Conservation (phyloP, 2,113 vertebrate genomes). For the Solenodon paradoxus region DNA sequence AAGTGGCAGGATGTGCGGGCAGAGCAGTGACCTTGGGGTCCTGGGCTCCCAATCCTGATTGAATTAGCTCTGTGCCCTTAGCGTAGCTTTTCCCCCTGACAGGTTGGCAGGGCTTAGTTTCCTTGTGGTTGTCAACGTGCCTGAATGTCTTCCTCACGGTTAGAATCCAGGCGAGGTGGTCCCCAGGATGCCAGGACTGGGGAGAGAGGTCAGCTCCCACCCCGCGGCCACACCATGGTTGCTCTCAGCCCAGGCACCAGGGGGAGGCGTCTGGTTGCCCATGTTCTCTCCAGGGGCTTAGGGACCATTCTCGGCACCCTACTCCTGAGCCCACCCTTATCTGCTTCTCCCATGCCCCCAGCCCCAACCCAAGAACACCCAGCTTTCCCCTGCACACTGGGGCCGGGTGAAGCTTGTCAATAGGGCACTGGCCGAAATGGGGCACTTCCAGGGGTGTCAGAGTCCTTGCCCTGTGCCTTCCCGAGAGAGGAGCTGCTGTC, state of each 20-base stretch:
- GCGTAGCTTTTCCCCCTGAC: background rate
- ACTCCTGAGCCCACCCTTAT: background rate
- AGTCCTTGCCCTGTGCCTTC: background rate
- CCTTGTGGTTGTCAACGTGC: background rate
- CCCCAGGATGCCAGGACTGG: background rate
- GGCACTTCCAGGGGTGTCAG: background rate
- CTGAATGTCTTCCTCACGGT: background rate
- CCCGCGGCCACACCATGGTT: rapidly evolving
- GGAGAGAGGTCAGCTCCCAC: background rate
- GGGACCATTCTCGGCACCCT: background rate
- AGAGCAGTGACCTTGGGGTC: background rate
- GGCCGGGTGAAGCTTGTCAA: background rate
- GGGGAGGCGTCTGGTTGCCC: rapidly evolving
- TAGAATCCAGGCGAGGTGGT: background rate
- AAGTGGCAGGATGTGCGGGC: background rate
- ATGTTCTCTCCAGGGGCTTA: background rate
- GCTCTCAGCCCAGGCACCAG: background rate
- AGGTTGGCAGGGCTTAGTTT: background rate
- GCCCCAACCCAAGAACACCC: background rate
- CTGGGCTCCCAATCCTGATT: background rate
- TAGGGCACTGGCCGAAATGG: background rate
- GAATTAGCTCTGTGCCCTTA: background rate
- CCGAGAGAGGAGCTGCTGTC: background rate
- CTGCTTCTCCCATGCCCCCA: background rate
- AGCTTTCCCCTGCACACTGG: background rate